Evolutionary conservation across 2,113 vertebrate genomes (phyloP).

Genomic region (Pelecanus crispus): DNA sequence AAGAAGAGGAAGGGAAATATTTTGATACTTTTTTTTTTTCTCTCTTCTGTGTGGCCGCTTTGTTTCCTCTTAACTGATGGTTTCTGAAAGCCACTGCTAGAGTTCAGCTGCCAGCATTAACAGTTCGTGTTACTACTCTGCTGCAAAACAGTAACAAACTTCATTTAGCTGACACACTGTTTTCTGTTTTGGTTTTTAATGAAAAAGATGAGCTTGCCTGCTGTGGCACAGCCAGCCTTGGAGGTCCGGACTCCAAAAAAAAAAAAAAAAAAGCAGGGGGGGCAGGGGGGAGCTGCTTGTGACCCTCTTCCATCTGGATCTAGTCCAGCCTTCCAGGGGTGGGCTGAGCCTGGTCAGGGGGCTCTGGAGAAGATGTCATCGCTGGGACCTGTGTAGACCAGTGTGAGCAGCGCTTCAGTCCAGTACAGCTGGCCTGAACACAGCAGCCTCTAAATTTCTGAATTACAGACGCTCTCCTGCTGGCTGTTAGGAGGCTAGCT

Average conservation of each 20-base stretch:
- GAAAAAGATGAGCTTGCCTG: too few species aligned
- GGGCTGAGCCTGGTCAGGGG: not conserved
- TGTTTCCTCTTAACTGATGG: not conserved
- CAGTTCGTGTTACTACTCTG: not conserved
- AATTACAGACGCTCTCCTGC: rapidly evolving
- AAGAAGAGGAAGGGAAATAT: not conserved
- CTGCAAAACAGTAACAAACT: not conserved
- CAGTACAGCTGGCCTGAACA: not conserved
- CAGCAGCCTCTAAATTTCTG: not conserved
- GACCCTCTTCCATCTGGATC: not conserved
- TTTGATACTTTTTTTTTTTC: not conserved
- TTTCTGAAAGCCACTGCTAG: not conserved
- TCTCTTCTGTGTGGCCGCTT: not conserved
- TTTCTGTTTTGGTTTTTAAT: not conserved
- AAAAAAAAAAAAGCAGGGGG: not conserved
- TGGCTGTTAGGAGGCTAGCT: not conserved
- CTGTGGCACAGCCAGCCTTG: not conserved
- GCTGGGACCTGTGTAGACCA: not conserved
- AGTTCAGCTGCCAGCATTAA: not conserved
- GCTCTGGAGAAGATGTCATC: not conserved
- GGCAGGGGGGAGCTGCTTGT: not conserved
- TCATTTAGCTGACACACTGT: not conserved
- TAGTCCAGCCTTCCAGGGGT: not conserved
- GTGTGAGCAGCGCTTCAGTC: too few species aligned
- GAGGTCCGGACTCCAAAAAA: not conserved